A percentile compares a stretch with the other conserved stretches of the same genome.
Evolutionary conservation across 2,888 invertebrate genomes (phyloP).

Genomic region (Tetropium fuscum): DNA sequence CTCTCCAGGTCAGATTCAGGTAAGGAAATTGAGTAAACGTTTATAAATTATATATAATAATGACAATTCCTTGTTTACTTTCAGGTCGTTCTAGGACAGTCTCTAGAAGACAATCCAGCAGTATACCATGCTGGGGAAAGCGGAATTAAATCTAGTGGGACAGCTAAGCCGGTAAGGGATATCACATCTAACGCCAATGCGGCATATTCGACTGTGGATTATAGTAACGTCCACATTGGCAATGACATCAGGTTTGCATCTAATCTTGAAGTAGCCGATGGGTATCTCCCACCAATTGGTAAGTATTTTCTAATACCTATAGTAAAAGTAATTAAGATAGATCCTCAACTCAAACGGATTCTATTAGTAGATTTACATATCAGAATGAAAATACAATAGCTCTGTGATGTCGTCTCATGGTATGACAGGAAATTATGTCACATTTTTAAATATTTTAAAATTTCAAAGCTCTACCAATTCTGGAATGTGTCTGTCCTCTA

Average conservation of each 20-base stretch:
- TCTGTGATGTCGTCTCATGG: too few species aligned
- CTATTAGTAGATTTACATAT: too few species aligned
- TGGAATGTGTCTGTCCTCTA: too few species aligned
- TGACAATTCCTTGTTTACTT: not conserved
- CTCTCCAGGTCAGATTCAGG: conserved; percentile 56
- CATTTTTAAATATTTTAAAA: too few species aligned
- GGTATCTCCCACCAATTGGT: conserved; percentile 62
- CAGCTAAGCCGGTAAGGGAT: conserved; percentile 58
- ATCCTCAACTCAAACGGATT: too few species aligned
- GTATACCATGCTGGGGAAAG: conserved; percentile 56
- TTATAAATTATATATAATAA: not conserved
- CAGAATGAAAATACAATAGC: too few species aligned
- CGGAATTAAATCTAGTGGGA: conserved; percentile 49
- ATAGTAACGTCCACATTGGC: conserved; percentile 55
- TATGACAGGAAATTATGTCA: too few species aligned
- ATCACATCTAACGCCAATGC: conserved; percentile 47
- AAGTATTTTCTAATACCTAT: conserved; percentile 21
- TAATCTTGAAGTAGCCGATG: conserved; percentile 59
- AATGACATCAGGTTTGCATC: conserved; percentile 60
- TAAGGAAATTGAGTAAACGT: conserved; percentile 23
- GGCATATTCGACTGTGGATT: conserved; percentile 58
- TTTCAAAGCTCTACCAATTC: too few species aligned
- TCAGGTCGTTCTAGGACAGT: conserved; percentile 34
- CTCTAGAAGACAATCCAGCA: conserved; percentile 48
- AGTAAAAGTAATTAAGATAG: too few species aligned